phyloP scores from a whole-genome alignment of 2,113 vertebrate genomes.

The Hyaena hyaena region DNA sequence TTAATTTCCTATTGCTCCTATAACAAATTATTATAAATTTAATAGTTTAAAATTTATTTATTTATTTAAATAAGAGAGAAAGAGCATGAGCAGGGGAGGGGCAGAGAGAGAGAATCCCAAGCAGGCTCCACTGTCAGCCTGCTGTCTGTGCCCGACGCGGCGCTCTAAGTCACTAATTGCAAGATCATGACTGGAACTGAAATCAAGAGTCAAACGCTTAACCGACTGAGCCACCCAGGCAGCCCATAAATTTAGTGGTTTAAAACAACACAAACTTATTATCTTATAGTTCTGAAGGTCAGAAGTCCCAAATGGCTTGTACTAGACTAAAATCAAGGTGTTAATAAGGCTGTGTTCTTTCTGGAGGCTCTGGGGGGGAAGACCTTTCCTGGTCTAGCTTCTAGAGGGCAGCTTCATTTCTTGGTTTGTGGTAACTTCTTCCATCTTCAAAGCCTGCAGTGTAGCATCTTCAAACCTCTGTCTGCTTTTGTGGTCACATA shows the following conservation, averaged over 20 bases:
- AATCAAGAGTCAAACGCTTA: too few relatives aligned
- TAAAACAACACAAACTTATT: background rate
- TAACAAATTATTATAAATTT: background rate
- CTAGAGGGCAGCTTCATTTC: background rate
- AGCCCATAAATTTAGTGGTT: background rate
- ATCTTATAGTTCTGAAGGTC: background rate
- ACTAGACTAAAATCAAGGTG: background rate
- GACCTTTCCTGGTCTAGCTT: background rate
- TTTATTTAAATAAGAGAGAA: too few relatives aligned
- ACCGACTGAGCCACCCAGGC: too few relatives aligned
- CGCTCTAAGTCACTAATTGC: too few relatives aligned
- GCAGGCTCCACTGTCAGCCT: too few relatives aligned
- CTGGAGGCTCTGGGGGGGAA: background rate
- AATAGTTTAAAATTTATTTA: background rate
- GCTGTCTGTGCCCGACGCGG: too few relatives aligned
- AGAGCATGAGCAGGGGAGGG: too few relatives aligned
- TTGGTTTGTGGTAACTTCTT: background rate
- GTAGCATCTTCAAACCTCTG: background rate
- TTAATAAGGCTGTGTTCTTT: background rate
- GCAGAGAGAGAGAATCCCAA: too few relatives aligned
- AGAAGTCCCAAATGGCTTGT: background rate
- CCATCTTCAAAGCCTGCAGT: background rate
- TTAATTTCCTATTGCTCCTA: background rate
- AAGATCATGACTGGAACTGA: too few relatives aligned
- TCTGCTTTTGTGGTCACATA: background rate